A percentile compares a stretch with the other conserved stretches of the same genome.
These are phyloP conservation scores for Tenthredo notha DNA, from an alignment of 2,888 invertebrate species.

Conservation along the genomic window DNA sequence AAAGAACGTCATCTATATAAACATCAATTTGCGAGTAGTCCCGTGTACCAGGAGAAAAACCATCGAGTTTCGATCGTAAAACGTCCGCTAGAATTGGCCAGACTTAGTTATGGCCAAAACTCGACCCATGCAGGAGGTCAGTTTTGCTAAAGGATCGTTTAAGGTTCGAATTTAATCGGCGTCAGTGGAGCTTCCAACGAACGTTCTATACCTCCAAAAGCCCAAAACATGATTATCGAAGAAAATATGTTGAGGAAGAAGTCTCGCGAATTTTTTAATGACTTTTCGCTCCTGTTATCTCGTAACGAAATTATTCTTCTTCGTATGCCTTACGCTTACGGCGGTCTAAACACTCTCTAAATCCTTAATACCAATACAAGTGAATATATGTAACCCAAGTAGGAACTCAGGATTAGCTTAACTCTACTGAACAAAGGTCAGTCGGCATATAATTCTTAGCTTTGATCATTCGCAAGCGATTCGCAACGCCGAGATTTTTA, in stretches of 20 bases:
- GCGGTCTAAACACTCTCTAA: not conserved
- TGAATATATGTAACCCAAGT: constrained; percentile 34
- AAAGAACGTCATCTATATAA: constrained; percentile 53
- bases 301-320: not conserved
- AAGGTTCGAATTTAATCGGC: constrained; percentile 32
- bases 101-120: constrained; percentile 50
- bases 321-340: not conserved
- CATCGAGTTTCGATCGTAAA: constrained; percentile 50
- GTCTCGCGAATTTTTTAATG: not conserved
- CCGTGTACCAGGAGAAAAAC: constrained; percentile 46
- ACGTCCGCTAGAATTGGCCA: constrained; percentile 49
- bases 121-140: constrained; percentile 42
- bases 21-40: constrained; percentile 52
- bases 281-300: not conserved
- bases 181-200: not conserved
- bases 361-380: not conserved
- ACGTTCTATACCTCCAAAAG: not conserved
- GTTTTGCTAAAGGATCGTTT: constrained; percentile 48
- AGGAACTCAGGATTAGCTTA: constrained; percentile 37
- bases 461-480: constrained; percentile 64
- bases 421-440: not conserved
- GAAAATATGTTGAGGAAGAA: not conserved
- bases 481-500: constrained; percentile 63
- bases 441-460: constrained; percentile 32
- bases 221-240: too few relatives aligned